These are phyloP conservation scores for Hydractinia symbiolongicarpus DNA, from an alignment of 30 jellyfish, hydroid and myxozoan genomes.

Conservation along the genomic window DNA sequence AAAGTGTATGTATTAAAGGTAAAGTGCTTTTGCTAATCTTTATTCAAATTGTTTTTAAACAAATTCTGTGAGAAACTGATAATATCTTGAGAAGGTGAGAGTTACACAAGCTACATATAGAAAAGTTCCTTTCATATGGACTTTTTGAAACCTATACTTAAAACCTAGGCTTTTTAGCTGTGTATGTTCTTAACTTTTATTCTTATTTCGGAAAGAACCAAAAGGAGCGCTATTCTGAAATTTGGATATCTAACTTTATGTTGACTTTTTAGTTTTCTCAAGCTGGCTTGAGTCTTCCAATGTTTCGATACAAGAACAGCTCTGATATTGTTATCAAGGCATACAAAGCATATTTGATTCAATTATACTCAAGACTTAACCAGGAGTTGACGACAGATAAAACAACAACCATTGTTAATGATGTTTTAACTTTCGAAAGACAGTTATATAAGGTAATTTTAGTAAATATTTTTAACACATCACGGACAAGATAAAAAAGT, in stretches of 20 bases:
- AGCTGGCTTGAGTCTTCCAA: background rate
- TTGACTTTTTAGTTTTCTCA: background rate
- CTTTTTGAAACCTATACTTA: too few relatives aligned
- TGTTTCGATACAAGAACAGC: background rate
- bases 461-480: too few relatives aligned
- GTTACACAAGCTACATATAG: too few relatives aligned
- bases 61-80: too few relatives aligned
- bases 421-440: background rate
- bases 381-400: background rate
- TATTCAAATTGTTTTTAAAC: too few relatives aligned
- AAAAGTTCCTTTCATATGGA: too few relatives aligned
- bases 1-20: conserved; percentile 3
- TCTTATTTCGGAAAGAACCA: too few relatives aligned
- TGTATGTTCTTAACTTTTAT: too few relatives aligned
- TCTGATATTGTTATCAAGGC: background rate
- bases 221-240: background rate
- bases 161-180: too few relatives aligned
- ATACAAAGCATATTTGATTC: background rate
- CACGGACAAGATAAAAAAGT: too few relatives aligned
- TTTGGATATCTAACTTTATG: background rate
- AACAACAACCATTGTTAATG: background rate
- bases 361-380: background rate
- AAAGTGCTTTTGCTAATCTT: background rate
- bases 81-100: too few relatives aligned
- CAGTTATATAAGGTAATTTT: background rate